Evolutionary conservation across 1,140 invertebrate genomes (phyloP), one percentile per base, ranked within the genome.

Genomic region (Callitettix versicolor): DNA sequence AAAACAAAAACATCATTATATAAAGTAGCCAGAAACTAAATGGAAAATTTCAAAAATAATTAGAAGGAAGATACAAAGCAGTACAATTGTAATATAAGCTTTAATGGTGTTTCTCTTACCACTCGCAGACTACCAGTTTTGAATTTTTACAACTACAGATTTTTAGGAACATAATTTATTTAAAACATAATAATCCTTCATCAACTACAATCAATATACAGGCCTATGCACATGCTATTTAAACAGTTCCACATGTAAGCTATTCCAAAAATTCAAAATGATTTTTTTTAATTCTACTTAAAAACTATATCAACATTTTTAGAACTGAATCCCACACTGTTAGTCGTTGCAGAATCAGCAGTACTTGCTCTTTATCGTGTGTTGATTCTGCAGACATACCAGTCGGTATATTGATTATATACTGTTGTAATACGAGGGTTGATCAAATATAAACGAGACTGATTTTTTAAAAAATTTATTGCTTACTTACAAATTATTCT

Each of bases 31-130:
- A 51, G 24, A 44, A 56, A 20, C 46, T 47, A 33, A 14, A 53
- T 30, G 21, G 36, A 6, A 53, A 2, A 22, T 40, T 49, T 22
- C 60, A 60, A 58, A 60, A 65, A 61, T 65, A 63, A 66, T 66
- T 54, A 66, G 64, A 67, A 57, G 26, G 20, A 2, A 44, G 50
- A 34, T 44, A 44, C 15, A 62, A 44, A 53, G 56, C 59, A 66
- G 63, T 53, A 62, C 53, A 21, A 60, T 50, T 50, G 58, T 67
- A 63, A 62, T 66, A 64, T 5, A 48, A 4, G 6, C 6, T 4
- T 6, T 9, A 21, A 48, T 66, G 64, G 64, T 64, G 63, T 63
- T 56, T 52, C 54, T 24, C 60, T 63, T 64, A 64, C 21, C 7
- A 24, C 4, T 17, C 3, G 2, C 14, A 24, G 5, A 6, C 40